Evolutionary conservation across 1,140 invertebrate species (phyloP).

Genomic region (Glossosoma conforme): DNA sequence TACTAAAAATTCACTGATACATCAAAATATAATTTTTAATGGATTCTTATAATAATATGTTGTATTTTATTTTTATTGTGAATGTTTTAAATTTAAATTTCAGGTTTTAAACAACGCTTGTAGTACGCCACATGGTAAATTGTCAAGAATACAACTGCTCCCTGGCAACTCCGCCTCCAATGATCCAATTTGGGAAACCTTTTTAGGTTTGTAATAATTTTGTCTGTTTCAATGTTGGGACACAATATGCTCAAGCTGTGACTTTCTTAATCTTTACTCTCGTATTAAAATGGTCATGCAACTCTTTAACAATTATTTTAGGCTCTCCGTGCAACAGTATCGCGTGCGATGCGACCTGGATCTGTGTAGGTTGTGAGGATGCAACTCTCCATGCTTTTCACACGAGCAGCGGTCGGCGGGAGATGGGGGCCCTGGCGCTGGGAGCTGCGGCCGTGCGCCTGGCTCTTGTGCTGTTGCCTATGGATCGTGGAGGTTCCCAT

Average conservation of each 20-base stretch:
- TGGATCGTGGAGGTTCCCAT: slow-evolving; percentile 11
- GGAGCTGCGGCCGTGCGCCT: slow-evolving; percentile 53
- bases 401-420: slow-evolving; percentile 49
- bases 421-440: slow-evolving; percentile 60
- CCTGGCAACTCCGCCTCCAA: slow-evolving; percentile 48
- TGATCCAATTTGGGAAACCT: slow-evolving; percentile 54
- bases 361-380: slow-evolving; percentile 62
- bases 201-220: slow-evolving; percentile 44
- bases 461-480: slow-evolving; percentile 32
- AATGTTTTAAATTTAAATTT: slow-evolving; percentile 18
- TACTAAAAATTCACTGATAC: no score
- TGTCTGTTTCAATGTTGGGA: neutral
- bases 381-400: slow-evolving; percentile 60
- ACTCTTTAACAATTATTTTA: slow-evolving; percentile 31
- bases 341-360: slow-evolving; percentile 49
- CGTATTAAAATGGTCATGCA: neutral
- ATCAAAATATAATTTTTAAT: no score
- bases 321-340: slow-evolving; percentile 51
- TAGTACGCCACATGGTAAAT: slow-evolving; percentile 47
- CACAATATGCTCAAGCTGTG: neutral
- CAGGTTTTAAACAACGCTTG: slow-evolving; percentile 53
- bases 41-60: no score
- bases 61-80: no score
- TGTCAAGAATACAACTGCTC: slow-evolving; percentile 49
- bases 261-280: neutral